Base-by-base conservation (phyloP, 2,888 invertebrate genomes). In the Ariolimax columbianus region DNA sequence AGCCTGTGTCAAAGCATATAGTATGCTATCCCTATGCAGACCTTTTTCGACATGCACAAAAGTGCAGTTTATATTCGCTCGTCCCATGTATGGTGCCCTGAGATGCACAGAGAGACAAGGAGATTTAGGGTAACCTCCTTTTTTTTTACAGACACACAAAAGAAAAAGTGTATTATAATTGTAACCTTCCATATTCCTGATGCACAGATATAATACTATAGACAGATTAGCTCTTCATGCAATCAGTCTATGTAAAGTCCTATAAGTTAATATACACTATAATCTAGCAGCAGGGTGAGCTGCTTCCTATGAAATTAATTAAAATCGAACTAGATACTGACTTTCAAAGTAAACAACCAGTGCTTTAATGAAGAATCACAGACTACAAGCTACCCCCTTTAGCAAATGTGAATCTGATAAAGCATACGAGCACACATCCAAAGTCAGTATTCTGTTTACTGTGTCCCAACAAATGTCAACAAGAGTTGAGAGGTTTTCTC, bases 381-480 rank as follows among this genome's bases (percentile, higher is more conserved):
- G 17, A 70, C 70, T 38, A 14, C 23, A 75, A 17, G 30, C 47
- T 47, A 47, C 30, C 30, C 47, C 38, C 43, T 40, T 4, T 75
- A 4, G 17, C 33, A 30, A 40, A 4, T 30, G 30, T 75, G 14
- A 75, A 47, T 26, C 3, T 30, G 26, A 75, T 17, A n/a, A 30
- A 43, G 9, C 14, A 43, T 33, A 72, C 9, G 43, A 40, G 26
- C 26, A 19, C 17, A 51, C 17, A 23, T 51, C 51, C 19, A 19
- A 33, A 19, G 51, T 75, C 51, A 75, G 33, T 51, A 51, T 51
- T 75, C 30, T 75, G 30, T 72, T 47, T 47, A 73, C 2, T 73
- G 40, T 19, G 23, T 72, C 23, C 26, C 26, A 26, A 72, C 38
- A 47, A n/a, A 19, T n/a, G 47, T 73, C 40, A 38, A 26, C 43